phyloP scores from a whole-genome alignment of 2,797 vertebrate genomes.

The Sebastes cheni region DNA sequence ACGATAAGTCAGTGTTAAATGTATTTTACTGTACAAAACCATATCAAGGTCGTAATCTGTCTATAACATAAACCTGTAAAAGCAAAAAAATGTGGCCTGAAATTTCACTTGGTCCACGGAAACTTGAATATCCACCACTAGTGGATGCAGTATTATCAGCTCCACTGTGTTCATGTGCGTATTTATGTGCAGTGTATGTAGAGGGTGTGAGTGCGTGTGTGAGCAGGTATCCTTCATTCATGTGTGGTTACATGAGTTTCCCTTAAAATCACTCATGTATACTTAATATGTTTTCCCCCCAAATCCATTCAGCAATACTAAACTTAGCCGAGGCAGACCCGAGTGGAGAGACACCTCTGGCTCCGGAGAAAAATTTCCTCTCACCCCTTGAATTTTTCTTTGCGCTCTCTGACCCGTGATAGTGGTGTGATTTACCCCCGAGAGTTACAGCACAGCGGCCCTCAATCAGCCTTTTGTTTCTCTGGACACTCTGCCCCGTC shows the following conservation, averaged over 20 bases:
- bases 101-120: not conserved
- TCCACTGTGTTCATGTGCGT: conserved; percentile 8
- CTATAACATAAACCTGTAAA: not conserved
- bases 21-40: not conserved
- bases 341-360: conserved; percentile 60
- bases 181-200: not conserved
- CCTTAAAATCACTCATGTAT: conserved; percentile 58
- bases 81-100: not conserved
- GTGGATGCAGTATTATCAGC: not conserved
- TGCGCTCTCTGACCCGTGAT: conserved; percentile 72
- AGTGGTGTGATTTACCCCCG: conserved; percentile 66
- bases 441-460: conserved; percentile 54
- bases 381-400: conserved; percentile 61
- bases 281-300: conserved; percentile 43
- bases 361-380: conserved; percentile 50
- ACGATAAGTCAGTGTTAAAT: conserved; percentile 10
- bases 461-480: conserved; percentile 81
- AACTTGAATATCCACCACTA: not conserved
- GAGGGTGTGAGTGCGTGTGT: not conserved
- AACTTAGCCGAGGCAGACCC: conserved; percentile 34
- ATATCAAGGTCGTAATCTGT: not conserved
- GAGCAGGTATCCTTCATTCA: conserved; percentile 59
- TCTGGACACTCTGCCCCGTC: conserved; percentile 64
- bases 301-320: conserved; percentile 50
- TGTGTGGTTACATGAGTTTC: conserved; percentile 46